Percentiles rank a stretch among this genome's conserved stretches.
These are phyloP conservation scores for Drosophila lutescens DNA, from an alignment of 2,888 invertebrate genomes.

Conservation along the genomic window DNA sequence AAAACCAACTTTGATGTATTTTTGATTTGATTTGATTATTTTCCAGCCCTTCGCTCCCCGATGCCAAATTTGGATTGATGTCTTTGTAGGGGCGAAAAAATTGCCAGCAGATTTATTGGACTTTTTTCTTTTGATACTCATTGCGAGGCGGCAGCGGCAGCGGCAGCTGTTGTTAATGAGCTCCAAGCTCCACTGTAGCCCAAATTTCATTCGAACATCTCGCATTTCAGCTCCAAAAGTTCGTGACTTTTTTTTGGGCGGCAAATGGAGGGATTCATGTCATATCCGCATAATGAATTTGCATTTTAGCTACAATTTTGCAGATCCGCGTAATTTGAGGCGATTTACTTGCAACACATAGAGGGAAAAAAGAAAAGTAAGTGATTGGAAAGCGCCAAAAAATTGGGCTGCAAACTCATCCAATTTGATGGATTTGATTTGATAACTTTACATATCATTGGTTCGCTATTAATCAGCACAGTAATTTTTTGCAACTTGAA, in stretches of 20 bases:
- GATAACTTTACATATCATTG: not conserved
- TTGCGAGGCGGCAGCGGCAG: slow-evolving; percentile 25
- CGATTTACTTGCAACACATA: slow-evolving; percentile 26
- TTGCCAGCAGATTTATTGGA: slow-evolving; percentile 17
- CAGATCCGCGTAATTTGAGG: slow-evolving; percentile 30
- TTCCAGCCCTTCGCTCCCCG: not conserved
- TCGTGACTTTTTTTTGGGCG: slow-evolving; percentile 24
- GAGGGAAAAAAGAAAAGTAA: not conserved
- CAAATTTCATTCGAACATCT: slow-evolving; percentile 13
- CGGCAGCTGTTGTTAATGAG: slow-evolving; percentile 36
- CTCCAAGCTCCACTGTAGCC: slow-evolving; percentile 9
- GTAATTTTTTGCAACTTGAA: not conserved
- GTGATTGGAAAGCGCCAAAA: slow-evolving; percentile 3
- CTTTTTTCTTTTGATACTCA: slow-evolving; percentile 17
- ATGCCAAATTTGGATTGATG: slow-evolving; percentile 20
- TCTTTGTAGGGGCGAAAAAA: slow-evolving; percentile 26
- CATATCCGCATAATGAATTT: slow-evolving; percentile 50
- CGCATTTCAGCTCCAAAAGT: slow-evolving; percentile 18
- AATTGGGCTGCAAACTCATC: slow-evolving; percentile 25
- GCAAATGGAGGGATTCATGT: slow-evolving; percentile 22
- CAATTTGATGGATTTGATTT: slow-evolving; percentile 24
- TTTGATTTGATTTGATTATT: slow-evolving; percentile 36
- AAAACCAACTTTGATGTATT: slow-evolving; percentile 27
- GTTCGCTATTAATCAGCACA: slow-evolving; percentile 3
- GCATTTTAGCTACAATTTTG: slow-evolving; percentile 39